These are phyloP conservation scores for Dreissena rostriformis DNA, from an alignment of 1,140 invertebrate species.

Conservation along the genomic window DNA sequence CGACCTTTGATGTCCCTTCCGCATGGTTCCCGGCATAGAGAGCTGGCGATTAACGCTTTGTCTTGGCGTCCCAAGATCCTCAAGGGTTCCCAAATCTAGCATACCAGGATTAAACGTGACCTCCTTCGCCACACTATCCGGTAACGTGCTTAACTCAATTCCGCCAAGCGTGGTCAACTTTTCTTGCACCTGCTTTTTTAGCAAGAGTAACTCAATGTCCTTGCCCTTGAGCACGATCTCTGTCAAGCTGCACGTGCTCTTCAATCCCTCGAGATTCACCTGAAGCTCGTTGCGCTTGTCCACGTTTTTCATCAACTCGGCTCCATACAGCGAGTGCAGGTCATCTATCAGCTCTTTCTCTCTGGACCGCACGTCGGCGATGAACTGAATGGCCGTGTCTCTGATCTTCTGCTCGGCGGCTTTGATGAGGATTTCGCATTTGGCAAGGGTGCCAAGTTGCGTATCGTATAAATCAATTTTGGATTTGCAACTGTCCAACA, in stretches of 20 bases:
- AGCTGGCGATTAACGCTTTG: slow-evolving; percentile 57
- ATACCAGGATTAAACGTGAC: slow-evolving; percentile 77
- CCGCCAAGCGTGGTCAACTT: slow-evolving; percentile 78
- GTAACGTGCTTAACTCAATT: slow-evolving; percentile 77
- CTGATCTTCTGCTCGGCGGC: slow-evolving; percentile 78
- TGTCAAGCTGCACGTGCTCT: slow-evolving; percentile 81
- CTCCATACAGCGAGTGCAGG: slow-evolving; percentile 78
- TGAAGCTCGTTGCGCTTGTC: slow-evolving; percentile 77
- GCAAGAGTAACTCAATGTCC: slow-evolving; percentile 81
- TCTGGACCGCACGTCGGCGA: slow-evolving; percentile 76
- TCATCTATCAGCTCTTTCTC: slow-evolving; percentile 81
- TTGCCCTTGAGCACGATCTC: slow-evolving; percentile 81
- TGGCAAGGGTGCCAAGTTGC: slow-evolving; percentile 73
- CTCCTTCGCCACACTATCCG: slow-evolving; percentile 75
- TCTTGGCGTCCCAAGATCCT: slow-evolving; percentile 74
- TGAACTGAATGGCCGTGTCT: slow-evolving; percentile 79
- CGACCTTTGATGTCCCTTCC: slow-evolving; percentile 38
- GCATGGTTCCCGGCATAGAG: slow-evolving; percentile 50
- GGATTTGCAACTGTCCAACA: slow-evolving; percentile 77
- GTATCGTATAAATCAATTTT: slow-evolving; percentile 77
- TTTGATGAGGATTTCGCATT: slow-evolving; percentile 78
- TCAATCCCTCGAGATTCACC: slow-evolving; percentile 78
- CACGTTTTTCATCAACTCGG: slow-evolving; percentile 79
- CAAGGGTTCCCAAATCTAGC: slow-evolving; percentile 76
- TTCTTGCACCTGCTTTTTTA: slow-evolving; percentile 81